Evolutionary conservation across 2,797 vertebrate species (phyloP).

Genomic region (Cirrhinus mrigala): DNA sequence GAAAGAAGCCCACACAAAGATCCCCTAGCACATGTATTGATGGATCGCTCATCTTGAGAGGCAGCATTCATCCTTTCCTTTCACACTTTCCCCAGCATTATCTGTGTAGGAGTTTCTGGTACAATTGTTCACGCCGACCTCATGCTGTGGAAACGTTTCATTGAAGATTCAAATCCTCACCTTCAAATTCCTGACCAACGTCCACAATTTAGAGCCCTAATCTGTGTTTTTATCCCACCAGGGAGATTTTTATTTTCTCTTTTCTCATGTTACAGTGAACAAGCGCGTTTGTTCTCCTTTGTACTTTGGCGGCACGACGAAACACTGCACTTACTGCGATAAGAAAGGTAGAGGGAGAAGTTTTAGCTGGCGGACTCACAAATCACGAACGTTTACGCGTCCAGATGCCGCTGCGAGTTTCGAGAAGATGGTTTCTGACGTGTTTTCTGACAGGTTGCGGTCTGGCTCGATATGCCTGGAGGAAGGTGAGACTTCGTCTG

Average conservation of each 20-base stretch:
- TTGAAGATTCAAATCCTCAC: neutral
- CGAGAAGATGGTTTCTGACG: neutral
- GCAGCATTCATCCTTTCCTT: conserved; percentile 27
- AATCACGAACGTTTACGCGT: conserved; percentile 41
- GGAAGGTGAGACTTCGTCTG: neutral
- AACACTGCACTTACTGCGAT: neutral
- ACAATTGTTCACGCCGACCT: neutral
- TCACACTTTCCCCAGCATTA: conserved; percentile 10
- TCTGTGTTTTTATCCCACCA: neutral
- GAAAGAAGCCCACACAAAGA: neutral
- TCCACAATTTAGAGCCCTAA: neutral
- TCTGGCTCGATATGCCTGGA: neutral
- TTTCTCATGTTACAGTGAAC: neutral
- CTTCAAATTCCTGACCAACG: neutral
- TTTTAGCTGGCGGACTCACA: conserved; percentile 36
- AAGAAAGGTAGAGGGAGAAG: neutral
- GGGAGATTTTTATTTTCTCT: neutral
- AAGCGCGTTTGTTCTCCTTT: neutral
- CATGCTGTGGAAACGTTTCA: neutral
- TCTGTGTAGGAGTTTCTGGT: conserved; percentile 14
- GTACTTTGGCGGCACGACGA: neutral
- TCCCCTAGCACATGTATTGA: neutral
- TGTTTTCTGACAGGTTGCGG: neutral
- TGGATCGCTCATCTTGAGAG: conserved; percentile 7
- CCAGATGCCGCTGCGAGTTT: conserved; percentile 2